A percentile compares a stretch with the other conserved stretches of the same genome.
These are phyloP conservation scores for Sorex araneus DNA, from an alignment of 2,113 vertebrate genomes.

Conservation along the genomic window DNA sequence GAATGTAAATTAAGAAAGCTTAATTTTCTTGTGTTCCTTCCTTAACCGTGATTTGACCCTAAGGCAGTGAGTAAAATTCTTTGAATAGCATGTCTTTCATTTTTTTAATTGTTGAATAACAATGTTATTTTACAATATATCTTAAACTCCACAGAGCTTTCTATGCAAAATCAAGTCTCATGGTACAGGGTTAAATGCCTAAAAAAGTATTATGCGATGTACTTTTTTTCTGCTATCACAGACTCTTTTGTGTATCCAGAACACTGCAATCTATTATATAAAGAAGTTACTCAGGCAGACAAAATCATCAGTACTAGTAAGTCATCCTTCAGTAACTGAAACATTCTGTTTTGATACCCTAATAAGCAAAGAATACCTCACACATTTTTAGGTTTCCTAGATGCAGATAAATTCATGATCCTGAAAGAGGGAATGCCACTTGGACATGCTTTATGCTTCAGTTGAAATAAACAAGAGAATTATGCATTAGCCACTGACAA, in stretches of 20 bases:
- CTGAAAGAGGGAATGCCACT: background rate
- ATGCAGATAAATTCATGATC: background rate
- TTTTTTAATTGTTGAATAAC: conserved; percentile 57
- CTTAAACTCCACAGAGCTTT: conserved; percentile 28
- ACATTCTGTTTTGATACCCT: conserved; percentile 22
- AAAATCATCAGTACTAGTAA: conserved; percentile 32
- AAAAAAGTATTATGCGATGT: conserved; percentile 44
- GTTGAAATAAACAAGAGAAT: background rate
- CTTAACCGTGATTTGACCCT: conserved; percentile 6
- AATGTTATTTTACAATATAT: conserved; percentile 58
- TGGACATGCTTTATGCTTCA: conserved; percentile 9
- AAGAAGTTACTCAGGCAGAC: conserved; percentile 30
- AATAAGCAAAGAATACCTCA: conserved; percentile 27
- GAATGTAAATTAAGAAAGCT: background rate
- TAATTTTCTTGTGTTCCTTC: conserved; percentile 38
- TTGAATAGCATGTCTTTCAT: conserved; percentile 54
- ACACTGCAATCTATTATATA: background rate
- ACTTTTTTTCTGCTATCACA: conserved; percentile 54
- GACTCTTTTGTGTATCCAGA: conserved; percentile 26
- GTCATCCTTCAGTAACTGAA: background rate
- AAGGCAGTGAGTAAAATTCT: conserved; percentile 50
- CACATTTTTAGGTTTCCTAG: background rate
- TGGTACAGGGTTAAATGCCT: conserved; percentile 45
- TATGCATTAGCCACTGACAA: background rate
- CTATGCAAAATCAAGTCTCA: conserved; percentile 54